Percentiles rank a stretch among this genome's conserved stretches.
Conservation (phyloP, 2,113 vertebrate genomes). For the Pygoscelis antarcticus region DNA sequence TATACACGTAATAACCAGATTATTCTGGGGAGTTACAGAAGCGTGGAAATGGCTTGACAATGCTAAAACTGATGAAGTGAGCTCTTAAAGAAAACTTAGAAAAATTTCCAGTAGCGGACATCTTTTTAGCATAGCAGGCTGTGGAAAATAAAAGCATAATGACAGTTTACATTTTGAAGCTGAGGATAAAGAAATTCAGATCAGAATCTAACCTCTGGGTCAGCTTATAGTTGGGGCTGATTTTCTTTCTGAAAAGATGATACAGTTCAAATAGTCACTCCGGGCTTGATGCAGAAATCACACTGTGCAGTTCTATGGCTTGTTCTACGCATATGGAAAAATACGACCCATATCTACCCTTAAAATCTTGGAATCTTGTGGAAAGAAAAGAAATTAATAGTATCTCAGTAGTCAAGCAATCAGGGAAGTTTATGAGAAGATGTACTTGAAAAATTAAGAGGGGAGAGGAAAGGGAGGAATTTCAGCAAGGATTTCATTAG, state of each 20-base stretch:
- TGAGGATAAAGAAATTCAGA: neutral
- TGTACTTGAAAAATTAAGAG: slow-evolving; percentile 24
- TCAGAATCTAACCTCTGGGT: neutral
- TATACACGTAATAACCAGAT: neutral
- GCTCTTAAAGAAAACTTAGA: neutral
- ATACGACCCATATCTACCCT: neutral
- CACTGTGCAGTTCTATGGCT: neutral
- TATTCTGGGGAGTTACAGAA: neutral
- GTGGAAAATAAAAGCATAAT: neutral
- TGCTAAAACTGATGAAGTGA: neutral
- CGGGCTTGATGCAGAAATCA: neutral
- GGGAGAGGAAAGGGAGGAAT: neutral
- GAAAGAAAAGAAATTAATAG: neutral
- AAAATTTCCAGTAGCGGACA: neutral
- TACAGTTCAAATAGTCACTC: neutral
- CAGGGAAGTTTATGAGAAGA: neutral
- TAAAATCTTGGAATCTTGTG: neutral
- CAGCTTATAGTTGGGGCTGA: neutral
- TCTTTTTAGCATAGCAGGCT: neutral
- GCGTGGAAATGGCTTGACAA: neutral
- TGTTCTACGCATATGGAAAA: neutral
- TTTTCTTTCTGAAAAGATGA: neutral
- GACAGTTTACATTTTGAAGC: neutral
- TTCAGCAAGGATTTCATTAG: neutral
- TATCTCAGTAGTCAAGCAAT: neutral